Percentiles rank a stretch among this genome's conserved stretches.
Conservation (phyloP, 2,888 invertebrate species). For the Lithophane semibrunnea region DNA sequence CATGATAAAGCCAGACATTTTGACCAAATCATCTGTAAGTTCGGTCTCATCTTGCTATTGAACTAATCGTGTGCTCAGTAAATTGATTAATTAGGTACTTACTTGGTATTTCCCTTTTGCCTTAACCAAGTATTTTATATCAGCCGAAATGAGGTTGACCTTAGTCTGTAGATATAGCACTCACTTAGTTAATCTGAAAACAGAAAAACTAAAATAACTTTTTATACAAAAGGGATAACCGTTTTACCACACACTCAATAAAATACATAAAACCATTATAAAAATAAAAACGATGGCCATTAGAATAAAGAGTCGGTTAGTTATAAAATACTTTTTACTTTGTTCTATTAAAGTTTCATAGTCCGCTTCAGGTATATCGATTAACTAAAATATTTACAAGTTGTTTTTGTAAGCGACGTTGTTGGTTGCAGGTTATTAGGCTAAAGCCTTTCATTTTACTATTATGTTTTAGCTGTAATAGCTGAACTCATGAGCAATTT, state of each 20-base stretch:
- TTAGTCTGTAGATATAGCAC: neutral
- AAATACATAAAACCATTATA: conserved; percentile 13
- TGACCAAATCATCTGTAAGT: neutral
- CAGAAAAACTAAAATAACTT: neutral
- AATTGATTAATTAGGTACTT: neutral
- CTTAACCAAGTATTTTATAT: neutral
- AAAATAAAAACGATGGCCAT: conserved; percentile 34
- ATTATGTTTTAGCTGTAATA: conserved; percentile 26
- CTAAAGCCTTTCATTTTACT: conserved; percentile 42
- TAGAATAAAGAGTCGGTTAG: conserved; percentile 31
- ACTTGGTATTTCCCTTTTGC: neutral
- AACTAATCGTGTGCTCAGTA: neutral
- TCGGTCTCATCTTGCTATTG: neutral
- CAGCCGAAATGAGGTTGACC: neutral
- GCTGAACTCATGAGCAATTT: conserved; percentile 30
- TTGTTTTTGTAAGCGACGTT: conserved; percentile 66
- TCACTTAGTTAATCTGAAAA: conserved; percentile 5
- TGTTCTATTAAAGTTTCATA: conserved; percentile 30
- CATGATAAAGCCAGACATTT: neutral
- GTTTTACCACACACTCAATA: conserved; percentile 7
- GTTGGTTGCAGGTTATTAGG: conserved; percentile 55
- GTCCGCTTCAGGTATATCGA: conserved; percentile 68
- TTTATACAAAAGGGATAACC: conserved; percentile 1
- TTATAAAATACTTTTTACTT: conserved; percentile 50
- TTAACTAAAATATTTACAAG: conserved; percentile 75